Evolutionary conservation across 2,113 vertebrate species (phyloP).

Genomic region (Psammodynastes pulverulentus): DNA sequence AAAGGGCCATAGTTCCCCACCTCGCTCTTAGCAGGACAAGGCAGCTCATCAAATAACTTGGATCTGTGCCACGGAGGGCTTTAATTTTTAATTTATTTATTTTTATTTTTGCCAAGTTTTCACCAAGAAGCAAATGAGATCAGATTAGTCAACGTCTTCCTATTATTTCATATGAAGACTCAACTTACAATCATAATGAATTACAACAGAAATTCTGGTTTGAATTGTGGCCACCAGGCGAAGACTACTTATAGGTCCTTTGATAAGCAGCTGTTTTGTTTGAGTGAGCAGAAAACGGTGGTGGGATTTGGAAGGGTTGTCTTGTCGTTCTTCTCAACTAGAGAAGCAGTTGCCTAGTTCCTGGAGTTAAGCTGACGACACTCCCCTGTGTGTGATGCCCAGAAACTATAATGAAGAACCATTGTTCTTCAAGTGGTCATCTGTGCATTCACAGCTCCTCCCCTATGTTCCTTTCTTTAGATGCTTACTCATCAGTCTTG

Average conservation of each 20-base stretch:
- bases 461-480: background rate
- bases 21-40: too few species aligned
- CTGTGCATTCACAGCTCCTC: background rate
- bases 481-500: background rate
- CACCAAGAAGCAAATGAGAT: background rate
- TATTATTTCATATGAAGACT: background rate
- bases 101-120: background rate
- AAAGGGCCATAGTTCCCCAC: background rate
- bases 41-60: too few species aligned
- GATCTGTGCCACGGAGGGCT: too few species aligned
- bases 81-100: too few species aligned
- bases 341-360: background rate
- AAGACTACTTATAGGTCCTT: background rate
- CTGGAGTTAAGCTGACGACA: background rate
- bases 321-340: background rate
- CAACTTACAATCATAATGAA: background rate
- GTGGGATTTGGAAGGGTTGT: background rate
- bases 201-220: background rate
- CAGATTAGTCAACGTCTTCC: background rate
- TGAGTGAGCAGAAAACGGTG: background rate
- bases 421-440: background rate
- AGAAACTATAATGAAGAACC: background rate
- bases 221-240: background rate
- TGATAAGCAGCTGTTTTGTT: background rate
- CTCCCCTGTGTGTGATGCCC: background rate